phyloP scores from a whole-genome alignment of 2,888 invertebrate genomes.

The Nomada ferruginata region DNA sequence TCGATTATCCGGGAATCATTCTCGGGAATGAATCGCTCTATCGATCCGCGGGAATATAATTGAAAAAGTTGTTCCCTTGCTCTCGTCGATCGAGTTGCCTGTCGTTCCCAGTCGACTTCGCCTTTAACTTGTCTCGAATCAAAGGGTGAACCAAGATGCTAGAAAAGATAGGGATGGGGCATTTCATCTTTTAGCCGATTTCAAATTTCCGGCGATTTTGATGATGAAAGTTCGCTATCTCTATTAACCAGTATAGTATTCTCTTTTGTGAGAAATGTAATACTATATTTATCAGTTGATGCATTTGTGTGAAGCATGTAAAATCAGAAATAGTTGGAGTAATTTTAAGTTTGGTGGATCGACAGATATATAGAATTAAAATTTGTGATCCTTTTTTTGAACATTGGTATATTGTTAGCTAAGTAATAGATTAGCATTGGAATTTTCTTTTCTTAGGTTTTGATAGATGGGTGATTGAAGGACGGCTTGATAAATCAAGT shows the following conservation, averaged over 20 bases:
- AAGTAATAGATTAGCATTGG: too few species aligned
- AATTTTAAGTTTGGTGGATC: too few species aligned
- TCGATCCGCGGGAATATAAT: conserved; percentile 74
- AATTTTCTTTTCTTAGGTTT: too few species aligned
- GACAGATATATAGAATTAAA: too few species aligned
- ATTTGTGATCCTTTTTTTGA: too few species aligned
- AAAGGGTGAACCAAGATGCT: conserved; percentile 48
- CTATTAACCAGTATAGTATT: conserved; percentile 2
- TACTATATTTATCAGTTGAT: not conserved
- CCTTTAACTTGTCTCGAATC: conserved; percentile 54
- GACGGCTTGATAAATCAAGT: too few species aligned
- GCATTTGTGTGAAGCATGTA: not conserved
- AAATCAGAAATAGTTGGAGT: not conserved
- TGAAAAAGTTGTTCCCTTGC: conserved; percentile 76
- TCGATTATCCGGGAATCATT: conserved; percentile 74
- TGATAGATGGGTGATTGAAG: too few species aligned
- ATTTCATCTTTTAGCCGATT: conserved; percentile 53
- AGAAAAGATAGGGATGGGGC: not conserved
- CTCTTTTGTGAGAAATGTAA: conserved; percentile 1
- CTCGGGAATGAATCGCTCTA: conserved; percentile 71
- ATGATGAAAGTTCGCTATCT: conserved; percentile 44
- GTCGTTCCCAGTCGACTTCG: conserved; percentile 63
- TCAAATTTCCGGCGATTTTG: conserved; percentile 68
- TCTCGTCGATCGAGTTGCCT: conserved; percentile 62
- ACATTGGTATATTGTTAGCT: too few species aligned